A percentile compares a stretch with the other conserved stretches of the same genome.
Conservation (phyloP, 2,113 vertebrate genomes). For the Alexandromys fortis region DNA sequence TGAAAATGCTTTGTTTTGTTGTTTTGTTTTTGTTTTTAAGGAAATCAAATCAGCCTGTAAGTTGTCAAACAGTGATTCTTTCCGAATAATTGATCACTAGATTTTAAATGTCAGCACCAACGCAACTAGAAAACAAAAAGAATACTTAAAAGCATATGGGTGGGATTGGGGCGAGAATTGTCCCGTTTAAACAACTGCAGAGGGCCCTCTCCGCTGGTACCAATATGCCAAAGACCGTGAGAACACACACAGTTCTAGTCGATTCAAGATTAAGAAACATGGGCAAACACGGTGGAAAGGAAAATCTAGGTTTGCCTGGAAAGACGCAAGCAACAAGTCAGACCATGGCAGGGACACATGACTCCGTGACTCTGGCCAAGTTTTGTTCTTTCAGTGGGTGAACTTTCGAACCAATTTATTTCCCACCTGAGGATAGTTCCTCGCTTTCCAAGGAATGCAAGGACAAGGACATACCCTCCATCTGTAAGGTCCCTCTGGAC, state of each 20-base stretch:
- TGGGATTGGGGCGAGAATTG: not conserved
- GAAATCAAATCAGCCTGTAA: constrained; percentile 27
- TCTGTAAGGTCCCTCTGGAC: not conserved
- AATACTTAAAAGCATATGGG: not conserved
- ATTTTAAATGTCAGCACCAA: constrained; percentile 61
- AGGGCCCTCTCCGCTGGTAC: not conserved
- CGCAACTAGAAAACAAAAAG: constrained; percentile 15
- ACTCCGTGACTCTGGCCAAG: not conserved
- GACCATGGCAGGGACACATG: not conserved
- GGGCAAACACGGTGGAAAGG: not conserved
- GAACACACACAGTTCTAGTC: not conserved
- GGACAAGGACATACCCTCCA: not conserved
- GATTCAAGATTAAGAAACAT: not conserved
- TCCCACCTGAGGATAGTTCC: not conserved
- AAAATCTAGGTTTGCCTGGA: constrained; percentile 8
- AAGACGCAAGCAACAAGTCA: not conserved
- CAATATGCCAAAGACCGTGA: not conserved
- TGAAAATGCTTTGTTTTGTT: not conserved
- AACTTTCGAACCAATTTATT: not conserved
- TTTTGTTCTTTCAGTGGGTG: constrained; percentile 26
- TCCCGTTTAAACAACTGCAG: not conserved
- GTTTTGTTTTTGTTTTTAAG: not conserved
- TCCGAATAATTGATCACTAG: constrained; percentile 41
- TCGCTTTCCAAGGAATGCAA: constrained; percentile 4
- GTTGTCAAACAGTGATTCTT: constrained; percentile 44